A percentile compares a stretch with the other conserved stretches of the same genome.
These are phyloP conservation scores for Pentamera pediparva DNA, from an alignment of 53 echinoderm and acorn worm genomes.

Conservation along the genomic window DNA sequence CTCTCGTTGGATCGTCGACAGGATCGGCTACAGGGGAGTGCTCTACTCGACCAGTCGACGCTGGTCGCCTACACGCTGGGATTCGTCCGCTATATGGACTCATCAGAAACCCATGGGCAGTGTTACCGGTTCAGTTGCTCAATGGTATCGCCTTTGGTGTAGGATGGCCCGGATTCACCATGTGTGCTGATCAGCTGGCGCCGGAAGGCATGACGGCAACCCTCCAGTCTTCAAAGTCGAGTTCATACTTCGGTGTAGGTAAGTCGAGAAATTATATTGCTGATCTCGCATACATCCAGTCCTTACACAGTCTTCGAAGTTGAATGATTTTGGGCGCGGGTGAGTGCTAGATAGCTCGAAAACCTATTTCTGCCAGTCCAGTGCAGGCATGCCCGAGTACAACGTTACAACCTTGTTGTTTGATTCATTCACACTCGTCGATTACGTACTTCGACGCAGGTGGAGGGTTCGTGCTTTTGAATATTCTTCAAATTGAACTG, in stretches of 20 bases:
- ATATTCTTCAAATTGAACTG: too few species aligned
- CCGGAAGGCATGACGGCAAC: conserved; percentile 86
- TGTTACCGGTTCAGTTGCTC: conserved; percentile 68
- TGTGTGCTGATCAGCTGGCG: conserved; percentile 66
- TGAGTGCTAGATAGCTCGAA: too few species aligned
- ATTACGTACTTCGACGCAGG: too few species aligned
- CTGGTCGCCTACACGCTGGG: too few species aligned
- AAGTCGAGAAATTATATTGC: conserved; percentile 31
- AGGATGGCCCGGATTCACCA: conserved; percentile 73
- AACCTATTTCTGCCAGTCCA: too few species aligned
- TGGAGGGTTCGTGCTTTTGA: too few species aligned
- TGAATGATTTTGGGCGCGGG: too few species aligned
- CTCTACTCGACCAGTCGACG: conserved; percentile 41
- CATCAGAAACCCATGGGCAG: conserved; percentile 63
- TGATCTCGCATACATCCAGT: too few species aligned
- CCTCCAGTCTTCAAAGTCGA: conserved; percentile 60
- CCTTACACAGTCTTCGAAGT: too few species aligned
- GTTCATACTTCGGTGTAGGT: conserved; percentile 74
- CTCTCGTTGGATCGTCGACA: conserved; percentile 64
- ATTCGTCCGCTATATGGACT: conserved; percentile 76
- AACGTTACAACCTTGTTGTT: too few species aligned
- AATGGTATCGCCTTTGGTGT: conserved; percentile 84
- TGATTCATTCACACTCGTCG: too few species aligned
- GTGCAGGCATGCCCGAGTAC: too few species aligned
- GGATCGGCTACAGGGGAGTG: conserved; percentile 56